Evolutionary conservation across 2,797 vertebrate species (phyloP).

Genomic region (Eleutherodactylus coqui): DNA sequence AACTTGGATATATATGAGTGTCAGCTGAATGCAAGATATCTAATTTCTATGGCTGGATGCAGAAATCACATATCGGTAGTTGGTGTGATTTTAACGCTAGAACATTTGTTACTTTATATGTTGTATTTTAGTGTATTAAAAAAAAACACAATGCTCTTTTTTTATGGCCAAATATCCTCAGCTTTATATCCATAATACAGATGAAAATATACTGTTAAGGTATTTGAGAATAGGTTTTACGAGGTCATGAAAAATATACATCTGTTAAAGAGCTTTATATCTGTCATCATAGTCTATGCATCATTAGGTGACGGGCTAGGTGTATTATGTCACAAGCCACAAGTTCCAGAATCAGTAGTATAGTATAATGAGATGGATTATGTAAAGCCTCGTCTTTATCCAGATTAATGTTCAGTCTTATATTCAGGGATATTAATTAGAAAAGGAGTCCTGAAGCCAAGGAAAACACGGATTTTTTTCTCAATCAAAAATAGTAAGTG

Average conservation of each 20-base stretch:
- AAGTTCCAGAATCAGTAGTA: slow-evolving; percentile 5
- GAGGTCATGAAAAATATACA: neutral
- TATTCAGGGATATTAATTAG: slow-evolving; percentile 17
- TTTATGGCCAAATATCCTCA: neutral
- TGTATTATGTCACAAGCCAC: neutral
- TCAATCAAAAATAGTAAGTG: slow-evolving; percentile 54
- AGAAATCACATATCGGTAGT: too few species aligned
- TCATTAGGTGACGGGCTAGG: neutral
- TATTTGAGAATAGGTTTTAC: neutral
- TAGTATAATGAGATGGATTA: slow-evolving; percentile 12
- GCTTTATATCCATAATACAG: too few species aligned
- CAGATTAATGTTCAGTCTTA: slow-evolving; percentile 32
- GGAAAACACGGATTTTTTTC: slow-evolving; percentile 20
- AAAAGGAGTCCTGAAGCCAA: neutral
- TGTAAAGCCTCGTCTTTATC: slow-evolving; percentile 32
- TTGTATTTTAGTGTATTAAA: neutral
- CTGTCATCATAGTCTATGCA: neutral
- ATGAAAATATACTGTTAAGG: neutral
- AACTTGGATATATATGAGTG: too few species aligned
- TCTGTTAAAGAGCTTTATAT: neutral
- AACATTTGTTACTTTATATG: neutral
- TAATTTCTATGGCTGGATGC: too few species aligned
- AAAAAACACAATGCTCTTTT: neutral
- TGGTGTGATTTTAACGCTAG: neutral
- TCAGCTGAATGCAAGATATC: too few species aligned